A percentile compares a stretch with the other conserved stretches of the same genome.
These are phyloP conservation scores for Botia almorhae DNA, from an alignment of 2,797 vertebrate genomes.

Conservation along the genomic window DNA sequence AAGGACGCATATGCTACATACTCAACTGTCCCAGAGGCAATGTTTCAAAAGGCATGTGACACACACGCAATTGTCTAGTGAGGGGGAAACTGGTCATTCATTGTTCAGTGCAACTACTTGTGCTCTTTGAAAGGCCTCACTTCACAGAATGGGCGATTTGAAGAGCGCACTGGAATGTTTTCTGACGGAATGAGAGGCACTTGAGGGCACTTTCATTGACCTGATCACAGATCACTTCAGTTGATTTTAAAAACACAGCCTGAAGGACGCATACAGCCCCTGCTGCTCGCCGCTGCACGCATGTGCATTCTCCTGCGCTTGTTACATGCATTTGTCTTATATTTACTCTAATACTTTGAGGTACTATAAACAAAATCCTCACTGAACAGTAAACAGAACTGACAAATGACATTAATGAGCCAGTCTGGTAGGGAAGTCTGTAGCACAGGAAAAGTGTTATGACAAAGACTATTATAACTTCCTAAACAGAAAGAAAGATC, in stretches of 20 bases:
- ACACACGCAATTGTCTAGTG: slow-evolving; percentile 20
- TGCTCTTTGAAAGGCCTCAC: slow-evolving; percentile 42
- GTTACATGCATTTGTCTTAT: neutral
- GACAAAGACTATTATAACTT: neutral
- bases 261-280: too few relatives aligned
- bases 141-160: slow-evolving; percentile 52
- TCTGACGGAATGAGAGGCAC: slow-evolving; percentile 41
- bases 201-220: slow-evolving; percentile 27
- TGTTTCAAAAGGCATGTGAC: neutral
- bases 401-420: slow-evolving; percentile 16
- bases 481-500: neutral
- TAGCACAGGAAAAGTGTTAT: neutral
- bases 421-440: neutral
- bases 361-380: neutral
- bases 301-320: neutral
- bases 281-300: neutral
- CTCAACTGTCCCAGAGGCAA: slow-evolving; percentile 1
- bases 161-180: slow-evolving; percentile 41
- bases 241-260: slow-evolving; percentile 42
- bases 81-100: slow-evolving; percentile 40
- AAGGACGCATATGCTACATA: neutral
- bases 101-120: slow-evolving; percentile 44
- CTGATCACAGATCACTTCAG: slow-evolving; percentile 20
- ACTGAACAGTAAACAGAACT: neutral
- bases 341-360: neutral